Conservation (phyloP, 2,888 invertebrate genomes). For the Podabrus alpinus region DNA sequence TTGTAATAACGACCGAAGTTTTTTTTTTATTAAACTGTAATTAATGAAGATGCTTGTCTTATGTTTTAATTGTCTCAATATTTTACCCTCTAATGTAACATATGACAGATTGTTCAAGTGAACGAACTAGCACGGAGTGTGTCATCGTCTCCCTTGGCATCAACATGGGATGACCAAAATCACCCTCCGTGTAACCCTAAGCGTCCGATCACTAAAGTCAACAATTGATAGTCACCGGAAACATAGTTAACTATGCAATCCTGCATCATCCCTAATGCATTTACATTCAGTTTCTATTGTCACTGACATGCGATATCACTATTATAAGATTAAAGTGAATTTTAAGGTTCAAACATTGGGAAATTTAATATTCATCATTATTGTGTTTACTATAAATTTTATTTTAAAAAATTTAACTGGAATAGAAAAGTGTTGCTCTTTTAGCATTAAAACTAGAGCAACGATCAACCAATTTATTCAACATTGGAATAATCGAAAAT, state of each 20-base stretch:
- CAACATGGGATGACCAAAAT: conserved; percentile 27
- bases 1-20: not conserved
- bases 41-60: not conserved
- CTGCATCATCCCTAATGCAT: conserved; percentile 34
- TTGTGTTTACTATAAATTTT: not conserved
- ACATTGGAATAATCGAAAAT: not conserved
- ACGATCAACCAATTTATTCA: not conserved
- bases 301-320: conserved; percentile 28
- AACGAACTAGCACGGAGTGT: conserved; percentile 11
- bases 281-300: conserved; percentile 28
- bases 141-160: conserved; percentile 27
- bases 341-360: conserved; percentile 16
- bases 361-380: conserved; percentile 8
- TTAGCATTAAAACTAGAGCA: not conserved
- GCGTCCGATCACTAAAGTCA: conserved; percentile 34
- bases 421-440: not conserved
- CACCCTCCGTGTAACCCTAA: conserved; percentile 36
- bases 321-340: conserved; percentile 25
- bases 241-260: conserved; percentile 31
- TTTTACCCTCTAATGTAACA: conserved; percentile 16
- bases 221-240: conserved; percentile 35
- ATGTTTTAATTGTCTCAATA: conserved; percentile 1
- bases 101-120: conserved; percentile 27
- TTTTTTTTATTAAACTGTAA: not conserved
- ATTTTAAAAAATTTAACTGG: not conserved